Percentiles rank a stretch among this genome's conserved stretches.
Evolutionary conservation across 2,888 invertebrate species (phyloP).

Genomic region (Desoria tigrina): DNA sequence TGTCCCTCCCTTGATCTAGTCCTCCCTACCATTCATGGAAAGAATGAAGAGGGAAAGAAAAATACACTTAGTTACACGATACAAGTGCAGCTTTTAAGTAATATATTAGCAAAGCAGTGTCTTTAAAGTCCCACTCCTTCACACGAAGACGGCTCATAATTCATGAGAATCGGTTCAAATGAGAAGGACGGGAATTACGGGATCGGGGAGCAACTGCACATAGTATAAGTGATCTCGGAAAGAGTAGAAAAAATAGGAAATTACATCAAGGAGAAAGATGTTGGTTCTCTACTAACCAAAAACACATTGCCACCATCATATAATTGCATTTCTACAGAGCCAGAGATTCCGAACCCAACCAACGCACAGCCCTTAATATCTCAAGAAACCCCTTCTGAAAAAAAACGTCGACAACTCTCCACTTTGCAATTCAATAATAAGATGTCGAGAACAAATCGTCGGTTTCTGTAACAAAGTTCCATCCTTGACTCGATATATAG

Average conservation of each 20-base stretch:
- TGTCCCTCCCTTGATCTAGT: neutral
- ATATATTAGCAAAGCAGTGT: slow-evolving; percentile 10
- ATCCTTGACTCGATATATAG: no score
- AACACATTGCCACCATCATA: slow-evolving; percentile 7
- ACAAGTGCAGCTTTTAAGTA: neutral
- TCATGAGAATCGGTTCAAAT: slow-evolving; percentile 5
- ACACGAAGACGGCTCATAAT: slow-evolving; percentile 2
- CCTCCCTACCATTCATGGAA: neutral
- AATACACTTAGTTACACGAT: neutral
- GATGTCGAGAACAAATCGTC: no score
- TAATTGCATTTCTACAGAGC: neutral
- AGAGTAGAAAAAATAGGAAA: neutral
- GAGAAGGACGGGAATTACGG: neutral
- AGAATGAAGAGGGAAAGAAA: neutral
- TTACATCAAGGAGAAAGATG: neutral
- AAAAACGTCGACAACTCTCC: no score
- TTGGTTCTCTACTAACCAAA: neutral
- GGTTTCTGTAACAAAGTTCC: no score
- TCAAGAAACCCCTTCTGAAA: no score
- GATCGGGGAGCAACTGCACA: neutral
- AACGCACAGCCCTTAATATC: neutral
- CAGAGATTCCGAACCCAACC: neutral
- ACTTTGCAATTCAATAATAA: no score
- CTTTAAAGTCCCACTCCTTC: neutral
- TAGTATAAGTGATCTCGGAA: neutral